phyloP scores from a whole-genome alignment of 2,797 vertebrate species.

The Staurois parvus region DNA sequence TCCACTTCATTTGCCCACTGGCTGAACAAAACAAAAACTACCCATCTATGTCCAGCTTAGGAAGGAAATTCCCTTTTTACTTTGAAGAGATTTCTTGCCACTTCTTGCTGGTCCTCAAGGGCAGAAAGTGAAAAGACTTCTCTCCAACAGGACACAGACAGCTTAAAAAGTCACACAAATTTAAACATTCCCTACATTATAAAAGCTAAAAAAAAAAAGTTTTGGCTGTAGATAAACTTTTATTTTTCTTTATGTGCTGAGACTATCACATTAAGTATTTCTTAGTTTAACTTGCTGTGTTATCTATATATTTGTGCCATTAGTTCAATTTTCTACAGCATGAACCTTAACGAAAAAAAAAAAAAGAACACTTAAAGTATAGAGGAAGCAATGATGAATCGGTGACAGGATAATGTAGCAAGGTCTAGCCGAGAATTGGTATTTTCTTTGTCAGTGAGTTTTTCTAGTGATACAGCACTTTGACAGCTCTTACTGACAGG shows the following conservation, averaged over 20 bases:
- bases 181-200: too few species aligned
- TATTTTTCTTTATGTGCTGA: not conserved
- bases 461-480: slow-evolving; percentile 61
- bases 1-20: too few species aligned
- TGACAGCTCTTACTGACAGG: slow-evolving; percentile 56
- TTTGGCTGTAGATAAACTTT: not conserved
- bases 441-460: slow-evolving; percentile 57
- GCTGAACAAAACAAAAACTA: too few species aligned
- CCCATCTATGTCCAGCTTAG: too few species aligned
- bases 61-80: too few species aligned
- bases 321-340: slow-evolving; percentile 39
- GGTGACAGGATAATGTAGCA: slow-evolving; percentile 60
- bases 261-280: not conserved
- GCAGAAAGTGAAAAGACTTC: too few species aligned
- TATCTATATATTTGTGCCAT: slow-evolving; percentile 31
- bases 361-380: slow-evolving; percentile 47
- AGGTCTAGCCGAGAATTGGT: slow-evolving; percentile 62
- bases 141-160: too few species aligned
- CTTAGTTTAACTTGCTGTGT: not conserved
- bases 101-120: too few species aligned
- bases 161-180: too few species aligned
- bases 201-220: too few species aligned
- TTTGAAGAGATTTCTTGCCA: too few species aligned
- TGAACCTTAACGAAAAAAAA: slow-evolving; percentile 23
- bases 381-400: slow-evolving; percentile 57